Evolutionary conservation across 2,113 vertebrate genomes (phyloP), one percentile per base, ranked within the genome.

Genomic region (Catharus minimus): DNA sequence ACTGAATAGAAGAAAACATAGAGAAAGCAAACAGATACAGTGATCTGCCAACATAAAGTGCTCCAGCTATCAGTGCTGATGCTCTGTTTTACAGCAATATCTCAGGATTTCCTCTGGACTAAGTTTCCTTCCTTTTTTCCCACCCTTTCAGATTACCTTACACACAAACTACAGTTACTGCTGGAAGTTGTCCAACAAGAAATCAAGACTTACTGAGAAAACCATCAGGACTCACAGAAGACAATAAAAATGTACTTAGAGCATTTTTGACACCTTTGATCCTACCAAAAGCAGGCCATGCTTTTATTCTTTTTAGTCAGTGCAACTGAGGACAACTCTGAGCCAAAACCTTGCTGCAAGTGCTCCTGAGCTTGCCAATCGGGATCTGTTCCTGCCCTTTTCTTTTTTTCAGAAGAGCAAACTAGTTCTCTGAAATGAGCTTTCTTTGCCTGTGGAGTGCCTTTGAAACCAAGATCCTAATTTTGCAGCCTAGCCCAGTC

Each of bases 101-200:
- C 28, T 75, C 30, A 64, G 53, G 58, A 66, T 57, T 66, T 81
- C n/a, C 27, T 46, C 26, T 7, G 13, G 14, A 79, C 64, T 88
- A 90, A 96, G 55, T 28, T 61, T 84, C 47, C n/a, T 82, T 61
- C n/a, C 28, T 75, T 72, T 44, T 46, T 50, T 39, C 1, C 24
- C n/a, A 27, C 20, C 41, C 30, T 90, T 96, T 61, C 93, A 97
- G 97, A 96, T 95, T 90, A 75, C 64, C 79, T 97, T 65, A 97
- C 97, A 11, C 39, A 93, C 83, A 97, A 97, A 76, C 87, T 97
- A 49, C 97, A 97, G 92, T 84, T 97, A 57, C 92, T 97, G 62
- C 89, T 97, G 93, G 96, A 97, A 92, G 97, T 97, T 62, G 94
- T 97, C 28, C 95, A 95, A 88, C 97, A 97, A 87, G 97, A 97